Evolutionary conservation across 1,140 invertebrate species (phyloP).

Genomic region (Lepidurus packardi): DNA sequence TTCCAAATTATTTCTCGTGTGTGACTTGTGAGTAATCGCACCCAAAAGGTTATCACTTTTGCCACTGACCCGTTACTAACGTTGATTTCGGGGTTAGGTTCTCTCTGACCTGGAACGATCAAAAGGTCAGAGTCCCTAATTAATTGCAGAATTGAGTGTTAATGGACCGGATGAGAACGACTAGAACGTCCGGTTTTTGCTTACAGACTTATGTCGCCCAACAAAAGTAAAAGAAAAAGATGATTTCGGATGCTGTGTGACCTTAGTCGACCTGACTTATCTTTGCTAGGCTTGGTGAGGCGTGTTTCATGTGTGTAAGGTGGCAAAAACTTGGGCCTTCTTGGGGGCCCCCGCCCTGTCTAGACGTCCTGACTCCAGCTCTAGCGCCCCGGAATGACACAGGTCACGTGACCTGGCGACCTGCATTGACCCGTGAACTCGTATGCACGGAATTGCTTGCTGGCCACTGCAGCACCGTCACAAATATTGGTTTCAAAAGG

Average conservation of each 20-base stretch:
- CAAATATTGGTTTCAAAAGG: no score
- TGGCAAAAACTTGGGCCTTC: not conserved
- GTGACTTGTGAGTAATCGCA: no score
- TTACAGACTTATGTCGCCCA: not conserved
- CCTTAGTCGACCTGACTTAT: conserved; percentile 11
- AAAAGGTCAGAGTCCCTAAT: not conserved
- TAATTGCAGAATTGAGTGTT: conserved; percentile 5
- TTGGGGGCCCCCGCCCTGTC: not conserved
- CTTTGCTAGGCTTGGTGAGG: not conserved
- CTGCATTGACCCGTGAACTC: conserved; percentile 20
- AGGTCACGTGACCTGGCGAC: conserved; percentile 2
- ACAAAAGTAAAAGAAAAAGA: not conserved
- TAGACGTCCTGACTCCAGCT: conserved; percentile 17
- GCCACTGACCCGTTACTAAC: not conserved
- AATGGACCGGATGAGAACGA: not conserved
- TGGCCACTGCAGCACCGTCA: no score
- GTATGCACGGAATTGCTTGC: not conserved
- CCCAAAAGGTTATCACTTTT: not conserved
- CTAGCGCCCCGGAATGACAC: conserved; percentile 5
- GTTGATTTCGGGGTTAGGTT: no score
- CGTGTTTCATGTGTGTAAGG: not conserved
- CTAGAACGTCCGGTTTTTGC: not conserved
- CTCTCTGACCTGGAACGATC: conserved; percentile 5
- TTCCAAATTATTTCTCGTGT: no score
- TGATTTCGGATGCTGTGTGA: conserved; percentile 17